Conservation (phyloP, 2,113 vertebrate species). For the Hucho hucho region DNA sequence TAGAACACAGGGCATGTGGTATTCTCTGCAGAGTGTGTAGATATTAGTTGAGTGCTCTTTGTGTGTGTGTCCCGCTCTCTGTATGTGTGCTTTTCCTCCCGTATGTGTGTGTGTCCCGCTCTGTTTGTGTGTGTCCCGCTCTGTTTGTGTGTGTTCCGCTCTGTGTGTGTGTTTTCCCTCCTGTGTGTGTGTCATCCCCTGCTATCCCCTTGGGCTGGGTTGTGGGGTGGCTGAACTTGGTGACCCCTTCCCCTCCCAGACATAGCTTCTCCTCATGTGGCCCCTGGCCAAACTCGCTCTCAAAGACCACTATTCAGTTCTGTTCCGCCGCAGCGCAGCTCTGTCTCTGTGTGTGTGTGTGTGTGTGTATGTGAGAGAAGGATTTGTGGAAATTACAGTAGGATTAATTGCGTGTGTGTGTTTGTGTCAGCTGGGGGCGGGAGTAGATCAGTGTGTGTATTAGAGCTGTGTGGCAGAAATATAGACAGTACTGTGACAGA, state of each 20-base stretch:
- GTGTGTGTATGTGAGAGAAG: conserved; percentile 7
- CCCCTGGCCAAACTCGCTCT: conserved; percentile 56
- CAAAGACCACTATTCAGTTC: conserved; percentile 68
- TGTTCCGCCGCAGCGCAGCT: conserved; percentile 2
- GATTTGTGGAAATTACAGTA: conserved; percentile 60
- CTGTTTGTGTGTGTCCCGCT: not conserved
- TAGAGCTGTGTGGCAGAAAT: conserved; percentile 15
- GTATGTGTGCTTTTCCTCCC: not conserved
- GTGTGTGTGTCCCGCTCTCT: not conserved
- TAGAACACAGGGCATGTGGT: not conserved
- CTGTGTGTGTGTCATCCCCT: conserved; percentile 34
- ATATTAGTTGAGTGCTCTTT: not conserved
- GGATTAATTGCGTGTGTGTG: conserved; percentile 44
- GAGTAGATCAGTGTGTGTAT: conserved; percentile 11
- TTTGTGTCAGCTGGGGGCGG: not conserved
- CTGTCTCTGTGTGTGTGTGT: conserved; percentile 14
- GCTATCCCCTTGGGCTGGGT: conserved; percentile 23
- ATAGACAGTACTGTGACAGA: conserved; percentile 19
- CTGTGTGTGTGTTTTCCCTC: not conserved
- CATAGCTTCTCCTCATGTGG: conserved; percentile 67
- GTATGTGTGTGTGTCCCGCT: not conserved
- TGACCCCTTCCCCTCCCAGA: conserved; percentile 67
- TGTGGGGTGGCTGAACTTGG: conserved; percentile 55
- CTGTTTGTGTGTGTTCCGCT: not conserved
- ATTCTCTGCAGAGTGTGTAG: not conserved